phyloP scores from a whole-genome alignment of 2,113 vertebrate genomes.

The Eulacestoma nigropectus region DNA sequence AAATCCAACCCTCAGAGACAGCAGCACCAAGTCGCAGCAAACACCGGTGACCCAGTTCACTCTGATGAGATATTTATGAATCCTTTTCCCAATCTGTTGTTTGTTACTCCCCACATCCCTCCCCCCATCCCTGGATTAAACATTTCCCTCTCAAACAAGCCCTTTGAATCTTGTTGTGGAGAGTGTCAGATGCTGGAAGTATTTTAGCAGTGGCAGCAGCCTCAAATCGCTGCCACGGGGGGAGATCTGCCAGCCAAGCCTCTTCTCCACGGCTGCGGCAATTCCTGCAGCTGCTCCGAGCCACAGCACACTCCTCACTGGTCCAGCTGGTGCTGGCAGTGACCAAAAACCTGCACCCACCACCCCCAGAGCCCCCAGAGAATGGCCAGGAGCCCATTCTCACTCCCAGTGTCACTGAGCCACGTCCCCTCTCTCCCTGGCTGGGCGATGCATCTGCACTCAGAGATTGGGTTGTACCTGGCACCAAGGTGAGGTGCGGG shows the following conservation, averaged over 20 bases:
- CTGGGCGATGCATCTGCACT: background rate
- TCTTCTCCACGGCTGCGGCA: background rate
- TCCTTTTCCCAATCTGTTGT: background rate
- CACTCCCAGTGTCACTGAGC: fast-evolving
- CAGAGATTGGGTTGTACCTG: background rate
- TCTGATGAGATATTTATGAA: background rate
- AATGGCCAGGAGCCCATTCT: fast-evolving
- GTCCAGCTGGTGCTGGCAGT: background rate
- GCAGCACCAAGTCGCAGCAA: background rate
- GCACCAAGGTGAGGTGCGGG: background rate
- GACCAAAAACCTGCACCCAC: background rate
- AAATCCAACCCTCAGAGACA: background rate
- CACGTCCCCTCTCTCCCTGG: fast-evolving
- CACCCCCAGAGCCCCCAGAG: too few relatives aligned
- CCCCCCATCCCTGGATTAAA: background rate
- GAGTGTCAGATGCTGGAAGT: background rate
- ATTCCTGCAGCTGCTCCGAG: background rate
- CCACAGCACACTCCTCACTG: background rate
- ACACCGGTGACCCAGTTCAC: background rate
- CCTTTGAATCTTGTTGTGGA: background rate
- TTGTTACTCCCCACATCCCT: background rate
- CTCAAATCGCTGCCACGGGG: background rate
- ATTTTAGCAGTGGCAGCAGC: background rate
- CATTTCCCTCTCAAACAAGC: background rate
- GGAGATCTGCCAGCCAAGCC: background rate